A percentile compares a stretch with the other conserved stretches of the same genome.
These are phyloP conservation scores for Limenitis camilla DNA, from an alignment of 2,888 invertebrate species.

Conservation along the genomic window DNA sequence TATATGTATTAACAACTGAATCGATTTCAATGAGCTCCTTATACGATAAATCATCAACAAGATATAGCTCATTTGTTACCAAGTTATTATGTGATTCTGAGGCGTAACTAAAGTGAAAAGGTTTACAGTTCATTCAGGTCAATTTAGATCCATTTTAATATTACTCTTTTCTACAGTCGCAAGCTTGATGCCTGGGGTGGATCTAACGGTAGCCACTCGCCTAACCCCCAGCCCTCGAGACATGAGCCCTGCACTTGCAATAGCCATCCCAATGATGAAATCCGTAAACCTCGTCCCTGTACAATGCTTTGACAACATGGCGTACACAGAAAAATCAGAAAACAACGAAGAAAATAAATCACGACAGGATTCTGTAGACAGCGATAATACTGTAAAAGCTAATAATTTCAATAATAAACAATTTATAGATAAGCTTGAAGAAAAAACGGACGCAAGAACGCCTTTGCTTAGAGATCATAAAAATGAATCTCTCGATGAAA, in stretches of 20 bases:
- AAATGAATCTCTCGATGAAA: slow-evolving; percentile 67
- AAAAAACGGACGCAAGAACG: slow-evolving; percentile 61
- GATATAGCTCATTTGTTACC: too few relatives aligned
- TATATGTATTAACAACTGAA: neutral
- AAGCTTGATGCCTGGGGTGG: slow-evolving; percentile 72
- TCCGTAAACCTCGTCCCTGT: slow-evolving; percentile 66
- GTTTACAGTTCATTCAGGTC: neutral
- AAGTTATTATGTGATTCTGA: neutral
- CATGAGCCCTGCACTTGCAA: slow-evolving; percentile 77
- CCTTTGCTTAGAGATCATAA: slow-evolving; percentile 63
- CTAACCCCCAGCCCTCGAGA: slow-evolving; percentile 80
- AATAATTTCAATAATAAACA: slow-evolving; percentile 59
- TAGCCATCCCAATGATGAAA: slow-evolving; percentile 77
- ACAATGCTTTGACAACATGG: slow-evolving; percentile 71
- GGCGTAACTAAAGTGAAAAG: neutral
- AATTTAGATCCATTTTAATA: neutral
- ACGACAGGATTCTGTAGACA: slow-evolving; percentile 53
- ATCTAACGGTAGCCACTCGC: slow-evolving; percentile 78
- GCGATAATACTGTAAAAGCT: slow-evolving; percentile 52
- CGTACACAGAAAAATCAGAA: slow-evolving; percentile 51
- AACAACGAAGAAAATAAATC: slow-evolving; percentile 41
- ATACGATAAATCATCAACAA: too few relatives aligned
- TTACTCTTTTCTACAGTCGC: slow-evolving; percentile 52
- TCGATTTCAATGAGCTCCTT: neutral
- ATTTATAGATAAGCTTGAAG: slow-evolving; percentile 52